Conservation (phyloP, 2,113 vertebrate species). For the Herpailurus yagouaroundi region DNA sequence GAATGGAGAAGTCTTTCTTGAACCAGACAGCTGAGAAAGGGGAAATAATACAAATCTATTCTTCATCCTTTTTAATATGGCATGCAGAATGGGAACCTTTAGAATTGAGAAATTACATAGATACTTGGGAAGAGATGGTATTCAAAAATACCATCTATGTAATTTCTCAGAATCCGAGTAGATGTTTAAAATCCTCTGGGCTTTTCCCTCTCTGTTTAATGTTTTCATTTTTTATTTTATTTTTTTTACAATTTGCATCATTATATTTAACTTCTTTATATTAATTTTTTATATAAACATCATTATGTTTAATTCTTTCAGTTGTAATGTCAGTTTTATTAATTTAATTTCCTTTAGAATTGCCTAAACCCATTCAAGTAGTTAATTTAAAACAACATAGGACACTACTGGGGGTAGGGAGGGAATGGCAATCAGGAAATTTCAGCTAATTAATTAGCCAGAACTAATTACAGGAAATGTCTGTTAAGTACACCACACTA, state of each 20-base stretch:
- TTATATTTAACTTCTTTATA: background rate
- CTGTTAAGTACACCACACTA: background rate
- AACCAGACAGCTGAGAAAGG: background rate
- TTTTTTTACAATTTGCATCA: background rate
- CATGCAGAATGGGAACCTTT: background rate
- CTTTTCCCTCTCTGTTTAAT: background rate
- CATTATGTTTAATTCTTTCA: background rate
- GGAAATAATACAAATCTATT: background rate
- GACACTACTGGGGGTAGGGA: background rate
- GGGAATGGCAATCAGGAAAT: background rate
- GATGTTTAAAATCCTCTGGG: background rate
- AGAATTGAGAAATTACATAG: too few species aligned
- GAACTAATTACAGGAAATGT: background rate
- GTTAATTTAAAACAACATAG: slow-evolving; percentile 22
- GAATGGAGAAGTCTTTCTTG: background rate
- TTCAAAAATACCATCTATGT: too few species aligned
- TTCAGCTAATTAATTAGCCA: background rate
- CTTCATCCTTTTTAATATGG: background rate
- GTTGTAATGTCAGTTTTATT: background rate
- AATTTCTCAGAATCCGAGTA: background rate
- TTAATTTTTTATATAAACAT: background rate
- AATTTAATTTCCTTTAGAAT: background rate
- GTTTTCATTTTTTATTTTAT: background rate
- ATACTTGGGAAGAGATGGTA: too few species aligned
- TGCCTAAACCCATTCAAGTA: background rate